Base-by-base conservation (phyloP, 2,888 invertebrate species). In the Athalia circularis region DNA sequence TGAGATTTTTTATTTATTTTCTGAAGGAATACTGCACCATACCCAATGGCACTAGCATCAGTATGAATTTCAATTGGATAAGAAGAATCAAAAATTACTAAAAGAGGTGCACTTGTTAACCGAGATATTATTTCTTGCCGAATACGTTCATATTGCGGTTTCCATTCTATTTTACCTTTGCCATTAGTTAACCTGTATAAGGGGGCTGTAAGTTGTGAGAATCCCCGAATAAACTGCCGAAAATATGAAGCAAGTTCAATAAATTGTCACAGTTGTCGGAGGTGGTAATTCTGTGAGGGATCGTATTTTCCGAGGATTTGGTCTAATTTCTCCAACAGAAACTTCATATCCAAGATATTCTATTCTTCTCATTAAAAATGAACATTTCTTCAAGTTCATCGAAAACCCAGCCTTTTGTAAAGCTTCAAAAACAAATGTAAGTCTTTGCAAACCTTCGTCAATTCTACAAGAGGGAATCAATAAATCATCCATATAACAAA, bases 191-290 rank as follows among this genome's bases (percentile, higher is more conserved):
- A 62, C 65, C 67, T 57, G 68, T 77, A 80, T 29, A 84, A 70
- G 8, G 83, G 80, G 54, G 76, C 59, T 7, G 72, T 70, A 9
- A 80, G 57, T 45, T 77, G 70, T 3, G 83, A 79, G 48, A 81
- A 82, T 13, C 68, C 54, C 13, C 67, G 76, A 15, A 83, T 78
- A 65, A 83, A 81, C 65, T 82, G 79, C 5, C 83, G 65, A 78
- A 85, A 84, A 59, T 85, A 84, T 0, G 82, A 77, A 0, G 83
- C 83, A 0, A 83, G 50, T 0, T 84, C 82, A 65, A 79, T 78
- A 45, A 83, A 84, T 54, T 84, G 83, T 47, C 84, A 80, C 80
- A 8, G 77, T 80, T 45, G 62, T 13, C 52, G 81, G 82, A 4
- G 80, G 54, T 3, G 68, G 64, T 5, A 78, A 59, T 5, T 50